Evolutionary conservation across 2,113 vertebrate genomes (phyloP), one percentile per base, ranked within the genome.

Genomic region (Melanerpes formicivorus): DNA sequence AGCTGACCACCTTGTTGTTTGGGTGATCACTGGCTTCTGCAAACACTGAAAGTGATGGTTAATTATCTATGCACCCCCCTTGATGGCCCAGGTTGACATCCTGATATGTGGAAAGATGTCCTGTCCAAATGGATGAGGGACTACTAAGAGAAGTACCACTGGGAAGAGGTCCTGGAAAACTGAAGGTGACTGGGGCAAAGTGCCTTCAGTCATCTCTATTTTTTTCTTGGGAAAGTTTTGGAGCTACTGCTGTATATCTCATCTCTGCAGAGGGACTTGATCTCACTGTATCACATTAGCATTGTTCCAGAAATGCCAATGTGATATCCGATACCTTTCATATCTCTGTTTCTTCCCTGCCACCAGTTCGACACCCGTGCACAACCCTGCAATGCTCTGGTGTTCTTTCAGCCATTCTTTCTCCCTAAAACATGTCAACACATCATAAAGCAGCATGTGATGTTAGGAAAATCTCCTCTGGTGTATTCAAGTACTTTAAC

Each of bases 401-500:
- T 66, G 56, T 23, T 65, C 40, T 87, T 79, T 73, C 78, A 81
- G 48, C 6, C 25, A n/a, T 26, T 65, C 18, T 70, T 48, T 69
- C 63, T 63, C 29, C 67, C 59, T 77, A 56, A 52, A 87, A 88
- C 69, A 25, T 16, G 23, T 54, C 75, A 80, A 76, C 18, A 63
- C 32, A 60, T 70, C 50, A 82, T 67, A 74, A 91, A 87, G 21
- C 32, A 56, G 32, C 16, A 23, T 5, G 6, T 54, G 27, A 32
- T 48, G 17, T 75, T 80, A 69, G 25, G 73, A 83, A 56, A 80
- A 78, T 52, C 8, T 64, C 37, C 69, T 67, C 73, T 40, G n/a
- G 18, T 44, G n/a, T 37, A 88, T 67, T 60, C 29, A 88, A 85
- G 37, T 56, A 88, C 18, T 95, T 91, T 58, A 85, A 77, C 69